A percentile compares a stretch with the other conserved stretches of the same genome.
Evolutionary conservation across 2,888 invertebrate species (phyloP).

Genomic region (Odontothrips loti): DNA sequence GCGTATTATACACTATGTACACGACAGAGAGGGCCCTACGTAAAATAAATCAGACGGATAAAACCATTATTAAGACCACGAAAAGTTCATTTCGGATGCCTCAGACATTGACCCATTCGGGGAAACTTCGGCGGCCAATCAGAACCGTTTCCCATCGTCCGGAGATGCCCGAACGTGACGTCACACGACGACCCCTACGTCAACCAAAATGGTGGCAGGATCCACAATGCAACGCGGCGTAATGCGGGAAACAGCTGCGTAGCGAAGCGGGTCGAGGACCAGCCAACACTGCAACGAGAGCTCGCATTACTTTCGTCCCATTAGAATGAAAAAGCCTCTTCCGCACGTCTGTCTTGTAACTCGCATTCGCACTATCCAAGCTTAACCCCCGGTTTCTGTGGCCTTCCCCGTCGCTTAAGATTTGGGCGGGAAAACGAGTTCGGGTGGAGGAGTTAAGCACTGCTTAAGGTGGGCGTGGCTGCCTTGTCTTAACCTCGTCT

Average conservation of each 20-base stretch:
- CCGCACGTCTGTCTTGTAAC: too few relatives aligned
- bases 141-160: slow-evolving; percentile 53
- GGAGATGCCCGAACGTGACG: slow-evolving; percentile 47
- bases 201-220: slow-evolving; percentile 39
- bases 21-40: slow-evolving; percentile 55
- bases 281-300: neutral
- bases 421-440: too few relatives aligned
- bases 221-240: slow-evolving; percentile 35
- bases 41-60: slow-evolving; percentile 45
- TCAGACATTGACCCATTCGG: slow-evolving; percentile 69
- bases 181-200: slow-evolving; percentile 41
- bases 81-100: slow-evolving; percentile 55
- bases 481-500: too few relatives aligned
- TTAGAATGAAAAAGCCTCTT: too few relatives aligned
- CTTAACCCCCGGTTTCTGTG: too few relatives aligned
- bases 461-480: too few relatives aligned
- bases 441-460: too few relatives aligned
- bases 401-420: too few relatives aligned
- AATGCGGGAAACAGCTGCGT: slow-evolving; percentile 11
- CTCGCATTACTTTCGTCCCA: too few relatives aligned
- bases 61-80: slow-evolving; percentile 59
- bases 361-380: too few relatives aligned
- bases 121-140: slow-evolving; percentile 53
- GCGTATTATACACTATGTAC: slow-evolving; percentile 55
- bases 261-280: neutral